Evolutionary conservation across 2,797 vertebrate species (phyloP).

Genomic region (Typhlichthys eigenmanni): DNA sequence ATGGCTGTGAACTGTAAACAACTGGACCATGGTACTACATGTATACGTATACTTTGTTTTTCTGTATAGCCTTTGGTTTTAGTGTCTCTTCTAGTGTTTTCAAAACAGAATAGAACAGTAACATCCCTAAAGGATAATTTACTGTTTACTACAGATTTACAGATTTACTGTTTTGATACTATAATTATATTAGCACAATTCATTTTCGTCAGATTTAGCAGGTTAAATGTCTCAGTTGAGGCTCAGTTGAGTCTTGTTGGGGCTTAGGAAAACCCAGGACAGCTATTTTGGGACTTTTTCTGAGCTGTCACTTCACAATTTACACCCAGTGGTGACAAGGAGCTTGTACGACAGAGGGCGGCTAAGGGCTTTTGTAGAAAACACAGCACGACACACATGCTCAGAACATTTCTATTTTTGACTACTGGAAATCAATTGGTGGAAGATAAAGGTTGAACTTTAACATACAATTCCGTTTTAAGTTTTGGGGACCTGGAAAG

Average conservation of each 20-base stretch:
- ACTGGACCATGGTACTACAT: constrained; percentile 21
- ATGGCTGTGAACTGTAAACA: constrained; percentile 55
- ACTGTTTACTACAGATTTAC: constrained; percentile 25
- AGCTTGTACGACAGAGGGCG: constrained; percentile 55
- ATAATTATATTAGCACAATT: constrained; percentile 47
- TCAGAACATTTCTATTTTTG: constrained; percentile 70
- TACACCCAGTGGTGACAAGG: constrained; percentile 67
- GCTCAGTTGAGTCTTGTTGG: constrained; percentile 31
- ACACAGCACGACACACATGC: constrained; percentile 51
- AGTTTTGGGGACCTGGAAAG: constrained; percentile 44
- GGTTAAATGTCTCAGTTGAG: constrained; percentile 24
- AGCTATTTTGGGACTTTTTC: constrained; percentile 77
- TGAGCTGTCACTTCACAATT: constrained; percentile 78
- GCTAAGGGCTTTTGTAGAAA: constrained; percentile 59
- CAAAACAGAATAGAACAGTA: constrained; percentile 31
- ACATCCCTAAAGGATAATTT: constrained; percentile 33
- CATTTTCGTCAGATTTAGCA: constrained; percentile 34
- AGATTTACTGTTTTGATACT: constrained; percentile 45
- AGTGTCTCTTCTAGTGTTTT: constrained; percentile 28
- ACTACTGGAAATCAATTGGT: constrained; percentile 52
- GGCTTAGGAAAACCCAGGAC: constrained; percentile 57
- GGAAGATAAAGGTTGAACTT: constrained; percentile 63
- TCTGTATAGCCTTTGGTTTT: constrained; percentile 21
- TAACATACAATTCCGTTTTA: constrained; percentile 59
- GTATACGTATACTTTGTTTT: constrained; percentile 19